phyloP scores from a whole-genome alignment of 2,797 vertebrate genomes.

The Cynodonichthys magdalenae region DNA sequence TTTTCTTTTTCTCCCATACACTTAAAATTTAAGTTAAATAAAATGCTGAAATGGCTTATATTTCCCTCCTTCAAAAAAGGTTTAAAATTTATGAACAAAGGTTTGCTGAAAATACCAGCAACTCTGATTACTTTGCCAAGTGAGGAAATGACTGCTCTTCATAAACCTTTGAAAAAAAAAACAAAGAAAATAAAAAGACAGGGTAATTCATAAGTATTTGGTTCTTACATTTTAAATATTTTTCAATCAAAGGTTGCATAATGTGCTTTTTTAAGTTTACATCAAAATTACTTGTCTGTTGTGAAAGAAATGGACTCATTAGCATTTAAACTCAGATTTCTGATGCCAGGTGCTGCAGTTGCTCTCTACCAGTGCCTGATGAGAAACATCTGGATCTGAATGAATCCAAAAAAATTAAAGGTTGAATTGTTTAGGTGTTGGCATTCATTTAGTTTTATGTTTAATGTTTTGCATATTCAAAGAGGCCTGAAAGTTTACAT shows the following conservation, averaged over 20 bases:
- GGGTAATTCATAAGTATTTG: background rate
- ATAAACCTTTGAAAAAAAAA: background rate
- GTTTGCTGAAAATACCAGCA: slow-evolving; percentile 16
- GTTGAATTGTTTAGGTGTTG: background rate
- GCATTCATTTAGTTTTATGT: too few relatives aligned
- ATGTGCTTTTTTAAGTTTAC: too few relatives aligned
- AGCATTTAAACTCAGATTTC: background rate
- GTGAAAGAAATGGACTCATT: background rate
- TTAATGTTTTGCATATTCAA: too few relatives aligned
- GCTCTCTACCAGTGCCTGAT: background rate
- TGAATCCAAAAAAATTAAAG: background rate
- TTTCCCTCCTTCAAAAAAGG: slow-evolving; percentile 8
- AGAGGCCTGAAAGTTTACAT: too few relatives aligned
- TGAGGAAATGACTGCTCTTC: slow-evolving; percentile 26
- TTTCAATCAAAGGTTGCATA: background rate
- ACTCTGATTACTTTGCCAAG: slow-evolving; percentile 48
- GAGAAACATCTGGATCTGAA: background rate
- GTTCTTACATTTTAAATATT: slow-evolving; percentile 5
- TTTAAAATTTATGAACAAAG: slow-evolving; percentile 17
- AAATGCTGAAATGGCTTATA: background rate
- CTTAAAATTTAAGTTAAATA: too few relatives aligned
- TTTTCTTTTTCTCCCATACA: too few relatives aligned
- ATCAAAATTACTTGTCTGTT: too few relatives aligned
- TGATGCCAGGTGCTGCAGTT: background rate
- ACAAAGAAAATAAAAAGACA: too few relatives aligned